Evolutionary conservation across 2,888 invertebrate genomes (phyloP).

Genomic region (Ariolimax columbianus): DNA sequence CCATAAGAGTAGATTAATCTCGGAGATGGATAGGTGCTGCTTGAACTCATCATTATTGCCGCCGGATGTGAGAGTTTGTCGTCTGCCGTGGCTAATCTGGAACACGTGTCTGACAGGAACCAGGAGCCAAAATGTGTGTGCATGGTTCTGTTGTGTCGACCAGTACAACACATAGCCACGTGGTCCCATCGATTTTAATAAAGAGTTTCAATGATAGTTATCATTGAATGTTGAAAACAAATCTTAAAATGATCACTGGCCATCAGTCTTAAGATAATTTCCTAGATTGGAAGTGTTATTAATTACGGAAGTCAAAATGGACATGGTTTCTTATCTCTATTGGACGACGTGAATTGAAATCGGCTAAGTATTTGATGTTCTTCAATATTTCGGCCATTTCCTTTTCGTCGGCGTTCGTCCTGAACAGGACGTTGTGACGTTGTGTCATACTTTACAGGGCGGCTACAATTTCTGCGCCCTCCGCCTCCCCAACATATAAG

Average conservation of each 20-base stretch:
- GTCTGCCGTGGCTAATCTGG: conserved; percentile 19
- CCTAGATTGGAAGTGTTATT: not conserved
- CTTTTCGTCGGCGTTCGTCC: no score
- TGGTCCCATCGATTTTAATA: conserved; percentile 19
- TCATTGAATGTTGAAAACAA: conserved; percentile 24
- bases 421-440: no score
- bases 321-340: not conserved
- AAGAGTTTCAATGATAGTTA: conserved; percentile 20
- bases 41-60: not conserved
- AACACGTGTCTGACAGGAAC: conserved; percentile 24
- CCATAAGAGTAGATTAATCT: not conserved
- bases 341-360: no score
- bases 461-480: no score
- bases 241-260: conserved; percentile 14
- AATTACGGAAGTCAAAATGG: not conserved
- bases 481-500: no score
- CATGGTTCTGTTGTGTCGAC: not conserved
- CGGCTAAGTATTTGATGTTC: no score
- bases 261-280: conserved; percentile 12
- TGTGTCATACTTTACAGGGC: no score
- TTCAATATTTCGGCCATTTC: no score
- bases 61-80: conserved; percentile 13
- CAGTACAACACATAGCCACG: conserved; percentile 4
- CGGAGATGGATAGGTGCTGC: conserved; percentile 22
- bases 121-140: not conserved